phyloP scores from a whole-genome alignment of 2,888 invertebrate species.

The Penaeus monodon region DNA sequence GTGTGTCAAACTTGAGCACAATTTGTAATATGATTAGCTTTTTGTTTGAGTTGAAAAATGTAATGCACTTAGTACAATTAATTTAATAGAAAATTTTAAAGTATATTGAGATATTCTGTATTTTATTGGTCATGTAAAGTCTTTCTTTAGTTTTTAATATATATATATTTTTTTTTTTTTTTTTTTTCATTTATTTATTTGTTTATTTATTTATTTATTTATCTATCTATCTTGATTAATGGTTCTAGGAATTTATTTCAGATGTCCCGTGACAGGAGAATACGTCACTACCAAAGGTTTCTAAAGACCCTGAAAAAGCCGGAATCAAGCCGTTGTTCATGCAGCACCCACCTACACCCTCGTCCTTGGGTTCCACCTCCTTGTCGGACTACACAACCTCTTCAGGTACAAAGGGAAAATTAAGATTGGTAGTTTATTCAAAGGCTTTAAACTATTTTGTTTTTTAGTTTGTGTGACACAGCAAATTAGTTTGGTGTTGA shows the following conservation, averaged over 20 bases:
- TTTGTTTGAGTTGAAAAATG: no score
- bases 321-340: constrained; percentile 34
- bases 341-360: constrained; percentile 42
- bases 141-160: not conserved
- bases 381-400: constrained; percentile 35
- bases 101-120: no score
- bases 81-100: no score
- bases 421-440: no score
- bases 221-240: not conserved
- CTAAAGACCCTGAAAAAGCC: constrained; percentile 38
- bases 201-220: not conserved
- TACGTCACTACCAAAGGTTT: constrained; percentile 42
- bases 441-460: no score
- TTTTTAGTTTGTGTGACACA: no score
- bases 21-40: no score
- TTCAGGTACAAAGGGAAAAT: constrained; percentile 6
- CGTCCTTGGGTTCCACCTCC: constrained; percentile 49
- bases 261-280: constrained; percentile 30
- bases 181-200: not conserved
- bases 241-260: not conserved
- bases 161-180: constrained; percentile 6
- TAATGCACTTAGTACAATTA: no score
- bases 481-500: no score
- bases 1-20: no score
- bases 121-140: no score